Evolutionary conservation across 2,888 invertebrate species (phyloP).

Genomic region (Latheticus oryzae): DNA sequence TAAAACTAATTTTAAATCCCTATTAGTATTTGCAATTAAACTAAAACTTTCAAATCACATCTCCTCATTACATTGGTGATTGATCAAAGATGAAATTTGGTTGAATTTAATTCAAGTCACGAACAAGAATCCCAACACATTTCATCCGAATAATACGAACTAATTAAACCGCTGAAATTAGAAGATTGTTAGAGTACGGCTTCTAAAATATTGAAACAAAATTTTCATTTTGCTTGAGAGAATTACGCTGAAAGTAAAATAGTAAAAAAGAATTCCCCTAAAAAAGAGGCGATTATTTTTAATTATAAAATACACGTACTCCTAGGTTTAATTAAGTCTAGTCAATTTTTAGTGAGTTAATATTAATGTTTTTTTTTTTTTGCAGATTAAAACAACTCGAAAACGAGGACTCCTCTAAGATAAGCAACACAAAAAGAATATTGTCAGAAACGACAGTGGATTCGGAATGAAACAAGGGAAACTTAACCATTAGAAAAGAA

Average conservation of each 20-base stretch:
- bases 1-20: no score
- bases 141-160: slow-evolving; percentile 15
- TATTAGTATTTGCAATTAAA: slow-evolving; percentile 4
- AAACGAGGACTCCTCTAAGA: slow-evolving; percentile 5
- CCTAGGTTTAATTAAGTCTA: slow-evolving; percentile 29
- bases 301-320: slow-evolving; percentile 17
- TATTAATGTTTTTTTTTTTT: slow-evolving; percentile 14
- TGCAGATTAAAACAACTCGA: slow-evolving; percentile 4
- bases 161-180: slow-evolving; percentile 17
- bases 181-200: slow-evolving; percentile 7
- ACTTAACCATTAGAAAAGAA: slow-evolving; percentile 31
- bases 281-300: slow-evolving; percentile 6
- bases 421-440: neutral
- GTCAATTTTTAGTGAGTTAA: slow-evolving; percentile 9
- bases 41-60: slow-evolving; percentile 15
- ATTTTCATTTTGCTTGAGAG: slow-evolving; percentile 14
- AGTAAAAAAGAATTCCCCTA: neutral
- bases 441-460: no score
- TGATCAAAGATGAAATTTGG: slow-evolving; percentile 24
- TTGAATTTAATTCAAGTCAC: slow-evolving; percentile 17
- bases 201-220: slow-evolving; percentile 25
- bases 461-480: slow-evolving; percentile 11
- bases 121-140: slow-evolving; percentile 4
- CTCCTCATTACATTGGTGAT: slow-evolving; percentile 5
- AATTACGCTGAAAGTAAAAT: slow-evolving; percentile 1